These are phyloP conservation scores for Gadopsis marmoratus DNA, from an alignment of 2,797 vertebrate species.

Conservation along the genomic window DNA sequence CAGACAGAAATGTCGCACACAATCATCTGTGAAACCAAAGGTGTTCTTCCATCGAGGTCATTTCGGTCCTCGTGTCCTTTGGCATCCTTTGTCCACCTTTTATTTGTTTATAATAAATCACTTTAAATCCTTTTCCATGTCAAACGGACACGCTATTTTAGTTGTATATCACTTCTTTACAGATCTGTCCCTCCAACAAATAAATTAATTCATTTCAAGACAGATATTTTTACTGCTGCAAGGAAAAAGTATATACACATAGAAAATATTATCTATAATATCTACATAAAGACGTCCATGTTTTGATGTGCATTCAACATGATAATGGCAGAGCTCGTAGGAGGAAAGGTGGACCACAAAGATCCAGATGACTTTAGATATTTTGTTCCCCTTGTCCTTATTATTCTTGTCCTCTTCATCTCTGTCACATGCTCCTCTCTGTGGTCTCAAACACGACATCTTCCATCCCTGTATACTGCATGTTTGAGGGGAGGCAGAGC, in stretches of 20 bases:
- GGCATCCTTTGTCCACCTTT: conserved; percentile 12
- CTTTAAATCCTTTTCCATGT: conserved; percentile 30
- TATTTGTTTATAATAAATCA: neutral
- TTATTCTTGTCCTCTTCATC: conserved; percentile 23
- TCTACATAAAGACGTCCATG: conserved; percentile 54
- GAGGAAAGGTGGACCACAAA: conserved; percentile 45
- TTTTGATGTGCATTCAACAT: conserved; percentile 45
- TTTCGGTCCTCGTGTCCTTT: conserved; percentile 54
- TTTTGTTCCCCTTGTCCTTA: conserved; percentile 26
- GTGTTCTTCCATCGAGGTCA: conserved; percentile 41
- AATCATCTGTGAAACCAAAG: conserved; percentile 26
- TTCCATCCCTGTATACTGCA: conserved; percentile 25
- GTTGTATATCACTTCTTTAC: conserved; percentile 31
- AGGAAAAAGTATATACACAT: conserved; percentile 61
- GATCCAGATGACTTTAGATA: conserved; percentile 41
- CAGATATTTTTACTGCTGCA: conserved; percentile 48
- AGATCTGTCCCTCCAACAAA: conserved; percentile 74
- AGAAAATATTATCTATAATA: conserved; percentile 56
- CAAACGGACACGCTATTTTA: conserved; percentile 21
- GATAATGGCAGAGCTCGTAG: conserved; percentile 28
- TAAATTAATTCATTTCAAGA: conserved; percentile 81
- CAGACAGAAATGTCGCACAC: conserved; percentile 40
- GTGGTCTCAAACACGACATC: conserved; percentile 32
- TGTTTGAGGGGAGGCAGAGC: conserved; percentile 45
- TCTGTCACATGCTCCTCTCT: conserved; percentile 28